Conservation (phyloP, 2,113 vertebrate genomes). For the Mellivora capensis region DNA sequence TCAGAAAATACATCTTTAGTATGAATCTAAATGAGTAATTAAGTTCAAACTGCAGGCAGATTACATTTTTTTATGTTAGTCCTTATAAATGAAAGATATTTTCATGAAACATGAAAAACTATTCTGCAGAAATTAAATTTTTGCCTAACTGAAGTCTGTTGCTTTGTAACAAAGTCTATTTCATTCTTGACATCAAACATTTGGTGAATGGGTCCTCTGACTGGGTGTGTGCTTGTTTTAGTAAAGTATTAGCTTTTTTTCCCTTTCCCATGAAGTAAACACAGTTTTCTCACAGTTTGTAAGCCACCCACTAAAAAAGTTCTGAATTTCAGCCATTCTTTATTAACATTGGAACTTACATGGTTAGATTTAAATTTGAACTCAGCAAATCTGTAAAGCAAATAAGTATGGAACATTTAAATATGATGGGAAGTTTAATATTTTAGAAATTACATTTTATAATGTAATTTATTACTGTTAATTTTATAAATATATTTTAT, state of each 20-base stretch:
- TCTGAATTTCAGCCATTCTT: neutral
- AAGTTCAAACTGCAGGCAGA: neutral
- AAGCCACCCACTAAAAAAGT: neutral
- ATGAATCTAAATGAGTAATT: neutral
- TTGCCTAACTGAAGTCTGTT: neutral
- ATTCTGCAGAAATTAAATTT: neutral
- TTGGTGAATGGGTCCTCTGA: neutral
- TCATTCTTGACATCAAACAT: slow-evolving; percentile 23
- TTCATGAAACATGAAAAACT: neutral
- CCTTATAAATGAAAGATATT: neutral
- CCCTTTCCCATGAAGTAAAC: neutral
- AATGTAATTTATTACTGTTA: neutral
- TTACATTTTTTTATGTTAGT: neutral
- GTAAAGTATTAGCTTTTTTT: neutral
- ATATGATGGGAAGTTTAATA: neutral
- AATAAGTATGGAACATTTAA: neutral
- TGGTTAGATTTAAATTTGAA: neutral
- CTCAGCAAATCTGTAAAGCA: neutral
- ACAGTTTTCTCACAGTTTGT: neutral
- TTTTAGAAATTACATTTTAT: neutral
- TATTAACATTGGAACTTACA: neutral
- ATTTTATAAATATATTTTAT: neutral
- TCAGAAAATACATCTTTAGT: neutral
- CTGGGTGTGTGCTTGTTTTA: neutral
- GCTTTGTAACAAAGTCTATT: neutral